Percentiles rank a stretch among this genome's conserved stretches.
Evolutionary conservation across 2,888 invertebrate genomes (phyloP).

Genomic region (Eugnorisma glareosa): DNA sequence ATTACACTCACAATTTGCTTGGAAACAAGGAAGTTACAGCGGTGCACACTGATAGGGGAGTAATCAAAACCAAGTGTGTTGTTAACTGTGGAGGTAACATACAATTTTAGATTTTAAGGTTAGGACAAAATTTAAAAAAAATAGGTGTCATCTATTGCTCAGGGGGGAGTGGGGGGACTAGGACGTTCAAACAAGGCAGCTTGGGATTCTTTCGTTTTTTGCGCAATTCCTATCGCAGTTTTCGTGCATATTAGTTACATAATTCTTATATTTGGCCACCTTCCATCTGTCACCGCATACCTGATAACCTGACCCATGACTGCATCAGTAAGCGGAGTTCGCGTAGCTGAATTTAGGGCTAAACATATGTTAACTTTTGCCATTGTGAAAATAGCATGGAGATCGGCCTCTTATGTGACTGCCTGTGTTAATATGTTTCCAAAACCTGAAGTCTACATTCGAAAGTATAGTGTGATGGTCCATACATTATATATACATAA

Average conservation of each 20-base stretch:
- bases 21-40: conserved; percentile 93
- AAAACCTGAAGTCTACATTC: neutral
- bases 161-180: neutral
- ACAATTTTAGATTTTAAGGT: neutral
- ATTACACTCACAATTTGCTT: conserved; percentile 91
- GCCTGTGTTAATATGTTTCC: neutral
- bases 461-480: neutral
- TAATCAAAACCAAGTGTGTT: conserved; percentile 94
- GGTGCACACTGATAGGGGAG: conserved; percentile 94
- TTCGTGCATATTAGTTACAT: neutral
- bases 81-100: conserved; percentile 93
- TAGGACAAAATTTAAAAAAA: too few relatives aligned
- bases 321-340: neutral
- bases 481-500: neutral
- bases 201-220: neutral
- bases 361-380: neutral
- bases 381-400: neutral
- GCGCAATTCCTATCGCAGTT: neutral
- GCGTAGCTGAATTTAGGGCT: neutral
- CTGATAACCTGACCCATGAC: neutral
- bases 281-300: neutral
- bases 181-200: conserved; percentile 61
- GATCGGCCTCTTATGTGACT: neutral
- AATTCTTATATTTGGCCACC: neutral
- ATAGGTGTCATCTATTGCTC: neutral